Percentiles rank a stretch among this genome's conserved stretches.
Conservation (phyloP, 1,140 invertebrate species). For the Dermatophagoides farinae region DNA sequence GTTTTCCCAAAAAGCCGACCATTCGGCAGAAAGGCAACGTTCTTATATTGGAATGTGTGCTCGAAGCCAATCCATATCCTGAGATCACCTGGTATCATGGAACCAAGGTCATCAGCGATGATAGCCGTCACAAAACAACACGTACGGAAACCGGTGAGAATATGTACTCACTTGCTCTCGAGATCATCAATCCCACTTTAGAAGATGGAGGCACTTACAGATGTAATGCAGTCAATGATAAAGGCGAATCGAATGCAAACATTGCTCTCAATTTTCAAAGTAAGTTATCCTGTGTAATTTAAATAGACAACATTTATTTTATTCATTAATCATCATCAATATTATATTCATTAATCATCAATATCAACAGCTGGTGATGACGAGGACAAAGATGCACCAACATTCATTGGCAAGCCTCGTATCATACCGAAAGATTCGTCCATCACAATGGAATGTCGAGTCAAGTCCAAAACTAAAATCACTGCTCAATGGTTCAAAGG, state of each 20-base stretch:
- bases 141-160: conserved; percentile 60
- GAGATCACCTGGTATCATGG: conserved; percentile 90
- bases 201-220: conserved; percentile 93
- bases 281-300: conserved; percentile 33
- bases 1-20: conserved; percentile 90
- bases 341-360: too few species aligned
- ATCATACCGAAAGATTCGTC: conserved; percentile 93
- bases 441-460: conserved; percentile 86
- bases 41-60: conserved; percentile 80
- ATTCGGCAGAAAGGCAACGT: conserved; percentile 83
- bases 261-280: conserved; percentile 98
- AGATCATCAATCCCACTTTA: conserved; percentile 64
- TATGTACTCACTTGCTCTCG: conserved; percentile 65
- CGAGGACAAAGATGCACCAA: conserved; percentile 56
- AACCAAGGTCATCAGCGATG: conserved; percentile 54
- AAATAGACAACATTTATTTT: conserved; percentile 6
- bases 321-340: background rate
- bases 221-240: conserved; percentile 93
- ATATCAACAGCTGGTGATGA: conserved; percentile 39
- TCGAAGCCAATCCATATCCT: conserved; percentile 81
- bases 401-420: conserved; percentile 84
- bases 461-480: conserved; percentile 74
- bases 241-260: conserved; percentile 97
- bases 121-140: conserved; percentile 60
- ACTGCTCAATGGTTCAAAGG: conserved; percentile 75